These are phyloP conservation scores for Salvelinus sp. DNA, from an alignment of 2,113 vertebrate genomes.

Conservation along the genomic window DNA sequence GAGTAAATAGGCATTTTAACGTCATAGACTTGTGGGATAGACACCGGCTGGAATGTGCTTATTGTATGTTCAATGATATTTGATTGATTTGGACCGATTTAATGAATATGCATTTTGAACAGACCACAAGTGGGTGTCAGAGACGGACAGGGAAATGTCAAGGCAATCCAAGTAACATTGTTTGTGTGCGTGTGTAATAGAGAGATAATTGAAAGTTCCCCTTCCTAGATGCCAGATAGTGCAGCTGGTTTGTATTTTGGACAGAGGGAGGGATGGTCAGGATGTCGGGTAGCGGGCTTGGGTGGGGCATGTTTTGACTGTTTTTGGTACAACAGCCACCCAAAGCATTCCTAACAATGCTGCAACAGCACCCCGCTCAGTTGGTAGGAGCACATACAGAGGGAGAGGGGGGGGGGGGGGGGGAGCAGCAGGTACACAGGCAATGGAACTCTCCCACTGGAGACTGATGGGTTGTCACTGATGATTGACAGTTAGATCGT, in stretches of 20 bases:
- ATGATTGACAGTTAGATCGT: constrained; percentile 21
- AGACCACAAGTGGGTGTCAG: no score
- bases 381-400: background rate
- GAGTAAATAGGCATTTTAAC: no score
- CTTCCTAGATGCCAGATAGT: background rate
- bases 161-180: background rate
- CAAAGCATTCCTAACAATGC: constrained; percentile 18
- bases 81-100: no score
- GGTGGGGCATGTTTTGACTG: constrained; percentile 4
- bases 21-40: no score
- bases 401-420: background rate
- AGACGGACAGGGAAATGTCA: no score
- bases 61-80: no score
- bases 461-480: constrained; percentile 1
- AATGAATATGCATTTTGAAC: background rate
- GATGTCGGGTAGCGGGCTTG: constrained; percentile 23
- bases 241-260: constrained; percentile 21
- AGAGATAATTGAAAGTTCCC: background rate
- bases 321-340: constrained; percentile 10
- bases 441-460: background rate
- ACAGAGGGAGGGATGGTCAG: constrained; percentile 7
- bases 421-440: constrained; percentile 25
- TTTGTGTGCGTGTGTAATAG: background rate
- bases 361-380: constrained; percentile 14
- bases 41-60: no score